phyloP scores from a whole-genome alignment of 2,888 invertebrate genomes.

The Junonia oenone region DNA sequence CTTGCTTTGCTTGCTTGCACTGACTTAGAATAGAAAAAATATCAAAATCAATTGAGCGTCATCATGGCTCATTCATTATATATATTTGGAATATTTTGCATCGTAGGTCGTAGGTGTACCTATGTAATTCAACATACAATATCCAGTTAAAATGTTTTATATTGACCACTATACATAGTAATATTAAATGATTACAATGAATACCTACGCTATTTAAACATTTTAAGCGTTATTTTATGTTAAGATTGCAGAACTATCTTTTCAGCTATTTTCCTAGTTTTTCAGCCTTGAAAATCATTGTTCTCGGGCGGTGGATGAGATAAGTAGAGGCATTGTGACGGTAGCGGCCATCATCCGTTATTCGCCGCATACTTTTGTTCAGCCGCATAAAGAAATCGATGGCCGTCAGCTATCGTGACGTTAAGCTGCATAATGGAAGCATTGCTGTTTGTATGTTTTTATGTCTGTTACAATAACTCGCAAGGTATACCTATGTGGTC shows the following conservation, averaged over 20 bases:
- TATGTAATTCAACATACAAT: too few species aligned
- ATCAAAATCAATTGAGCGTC: too few species aligned
- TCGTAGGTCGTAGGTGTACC: too few species aligned
- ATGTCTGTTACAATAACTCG: background rate
- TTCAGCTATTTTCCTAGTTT: conserved; percentile 2
- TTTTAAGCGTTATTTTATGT: background rate
- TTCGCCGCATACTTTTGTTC: conserved; percentile 42
- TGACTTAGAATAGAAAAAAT: too few species aligned
- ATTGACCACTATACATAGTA: too few species aligned
- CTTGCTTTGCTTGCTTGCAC: too few species aligned
- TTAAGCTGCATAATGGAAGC: conserved; percentile 6
- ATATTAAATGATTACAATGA: background rate
- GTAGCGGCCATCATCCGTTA: conserved; percentile 22
- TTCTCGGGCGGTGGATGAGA: conserved; percentile 17
- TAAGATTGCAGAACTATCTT: background rate
- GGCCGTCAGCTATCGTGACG: conserved; percentile 13
- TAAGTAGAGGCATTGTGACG: conserved; percentile 19
- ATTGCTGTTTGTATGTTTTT: background rate
- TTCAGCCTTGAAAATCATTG: conserved; percentile 20
- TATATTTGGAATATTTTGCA: too few species aligned
- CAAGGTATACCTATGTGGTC: background rate
- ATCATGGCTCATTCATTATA: too few species aligned
- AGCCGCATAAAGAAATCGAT: conserved; percentile 39
- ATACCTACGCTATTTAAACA: too few species aligned
- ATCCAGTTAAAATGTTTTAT: too few species aligned